phyloP scores from a whole-genome alignment of 2,797 vertebrate species.

The Chaetodon trifasciatus region DNA sequence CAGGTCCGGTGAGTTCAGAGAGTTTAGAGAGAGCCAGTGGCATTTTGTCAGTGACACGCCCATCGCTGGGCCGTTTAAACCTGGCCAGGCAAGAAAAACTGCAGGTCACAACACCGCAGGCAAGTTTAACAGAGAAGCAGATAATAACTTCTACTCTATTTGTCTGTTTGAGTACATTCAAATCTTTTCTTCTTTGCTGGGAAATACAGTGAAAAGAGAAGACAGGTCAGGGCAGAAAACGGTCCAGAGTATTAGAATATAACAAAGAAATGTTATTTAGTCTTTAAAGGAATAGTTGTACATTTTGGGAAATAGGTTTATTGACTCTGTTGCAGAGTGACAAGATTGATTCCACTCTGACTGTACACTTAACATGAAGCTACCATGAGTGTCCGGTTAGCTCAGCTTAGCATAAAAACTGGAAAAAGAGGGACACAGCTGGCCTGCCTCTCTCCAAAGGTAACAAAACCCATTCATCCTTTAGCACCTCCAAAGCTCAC shows the following conservation, averaged over 20 bases:
- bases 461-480: background rate
- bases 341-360: background rate
- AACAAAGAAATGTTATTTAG: background rate
- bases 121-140: constrained; percentile 28
- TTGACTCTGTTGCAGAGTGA: background rate
- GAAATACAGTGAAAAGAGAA: constrained; percentile 27
- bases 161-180: constrained; percentile 37
- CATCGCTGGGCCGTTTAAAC: constrained; percentile 66
- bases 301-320: constrained; percentile 1
- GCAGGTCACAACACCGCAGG: constrained; percentile 70
- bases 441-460: background rate
- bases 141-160: constrained; percentile 22
- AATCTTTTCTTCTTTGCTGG: constrained; percentile 25
- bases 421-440: background rate
- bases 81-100: constrained; percentile 82
- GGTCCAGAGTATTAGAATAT: background rate
- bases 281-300: background rate
- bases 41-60: constrained; percentile 67
- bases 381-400: background rate
- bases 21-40: constrained; percentile 61
- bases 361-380: background rate
- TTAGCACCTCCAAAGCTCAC: background rate
- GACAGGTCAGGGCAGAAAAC: constrained; percentile 1
- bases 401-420: background rate
- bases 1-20: constrained; percentile 65